phyloP scores from a whole-genome alignment of 1,140 invertebrate genomes.

The Ectropis grisescens region DNA sequence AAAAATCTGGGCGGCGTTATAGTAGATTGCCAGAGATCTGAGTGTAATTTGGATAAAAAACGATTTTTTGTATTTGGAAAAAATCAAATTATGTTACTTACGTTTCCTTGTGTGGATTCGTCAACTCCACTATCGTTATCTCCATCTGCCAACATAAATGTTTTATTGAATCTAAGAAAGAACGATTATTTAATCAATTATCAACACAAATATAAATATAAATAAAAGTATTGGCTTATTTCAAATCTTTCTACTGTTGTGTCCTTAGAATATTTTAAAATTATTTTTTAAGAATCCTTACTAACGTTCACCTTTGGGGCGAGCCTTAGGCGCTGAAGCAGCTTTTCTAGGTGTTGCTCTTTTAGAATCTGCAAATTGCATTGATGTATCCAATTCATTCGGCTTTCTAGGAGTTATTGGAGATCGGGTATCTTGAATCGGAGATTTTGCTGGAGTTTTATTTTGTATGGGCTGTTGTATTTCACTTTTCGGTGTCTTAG shows the following conservation, averaged over 20 bases:
- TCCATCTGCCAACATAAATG: slow-evolving; percentile 73
- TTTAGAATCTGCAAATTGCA: slow-evolving; percentile 32
- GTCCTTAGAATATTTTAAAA: too few relatives aligned
- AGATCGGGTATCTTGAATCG: slow-evolving; percentile 26
- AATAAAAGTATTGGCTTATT: too few relatives aligned
- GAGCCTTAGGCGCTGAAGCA: slow-evolving; percentile 42
- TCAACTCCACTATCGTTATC: slow-evolving; percentile 85
- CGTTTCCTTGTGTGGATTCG: slow-evolving; percentile 82
- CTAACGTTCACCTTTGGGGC: slow-evolving; percentile 64
- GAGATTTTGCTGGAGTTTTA: slow-evolving; percentile 38
- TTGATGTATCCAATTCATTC: slow-evolving; percentile 33
- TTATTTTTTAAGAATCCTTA: too few relatives aligned
- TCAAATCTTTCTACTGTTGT: too few relatives aligned
- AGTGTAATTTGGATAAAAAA: too few relatives aligned
- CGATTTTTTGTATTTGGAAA: too few relatives aligned
- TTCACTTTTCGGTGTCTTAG: slow-evolving; percentile 54
- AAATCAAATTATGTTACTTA: too few relatives aligned
- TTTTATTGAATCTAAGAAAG: too few relatives aligned
- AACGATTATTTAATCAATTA: too few relatives aligned
- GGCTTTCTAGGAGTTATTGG: slow-evolving; percentile 32
- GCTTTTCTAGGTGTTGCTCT: slow-evolving; percentile 48
- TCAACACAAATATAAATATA: too few relatives aligned
- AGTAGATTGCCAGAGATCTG: too few relatives aligned
- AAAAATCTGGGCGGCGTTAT: too few relatives aligned
- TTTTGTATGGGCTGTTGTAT: slow-evolving; percentile 19